phyloP scores from a whole-genome alignment of 35 echinoderm and acorn worm species.

The Ophiothrix spiculata region DNA sequence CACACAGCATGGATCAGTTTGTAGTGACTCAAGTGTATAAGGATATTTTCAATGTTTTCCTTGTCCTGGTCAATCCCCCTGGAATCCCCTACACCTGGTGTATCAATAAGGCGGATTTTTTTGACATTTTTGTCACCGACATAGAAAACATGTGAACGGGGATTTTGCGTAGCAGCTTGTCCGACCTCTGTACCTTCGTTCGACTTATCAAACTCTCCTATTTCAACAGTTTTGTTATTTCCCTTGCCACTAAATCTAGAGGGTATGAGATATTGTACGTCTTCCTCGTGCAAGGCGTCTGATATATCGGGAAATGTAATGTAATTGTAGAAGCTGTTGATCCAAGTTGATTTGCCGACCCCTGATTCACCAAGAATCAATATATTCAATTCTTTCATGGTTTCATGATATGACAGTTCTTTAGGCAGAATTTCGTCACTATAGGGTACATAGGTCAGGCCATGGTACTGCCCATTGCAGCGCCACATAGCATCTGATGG shows the following conservation, averaged over 20 bases:
- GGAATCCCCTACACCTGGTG: slow-evolving; percentile 10
- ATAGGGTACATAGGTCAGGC: background rate
- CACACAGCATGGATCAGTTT: background rate
- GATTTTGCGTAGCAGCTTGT: background rate
- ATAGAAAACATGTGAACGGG: background rate
- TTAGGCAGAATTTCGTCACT: background rate
- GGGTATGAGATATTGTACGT: background rate
- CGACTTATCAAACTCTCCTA: background rate
- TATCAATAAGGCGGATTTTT: slow-evolving; percentile 4
- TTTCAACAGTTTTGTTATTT: background rate
- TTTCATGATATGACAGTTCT: background rate
- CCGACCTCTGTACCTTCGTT: background rate
- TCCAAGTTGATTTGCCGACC: slow-evolving; percentile 23
- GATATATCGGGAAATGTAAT: background rate
- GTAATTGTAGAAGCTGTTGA: slow-evolving; percentile 11
- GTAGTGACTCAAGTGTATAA: background rate
- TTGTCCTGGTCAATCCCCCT: background rate
- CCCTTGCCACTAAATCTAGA: background rate
- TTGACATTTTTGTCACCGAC: slow-evolving; percentile 2
- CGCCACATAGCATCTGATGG: background rate
- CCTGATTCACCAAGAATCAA: slow-evolving; percentile 7
- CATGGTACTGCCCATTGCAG: background rate
- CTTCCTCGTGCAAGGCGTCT: background rate
- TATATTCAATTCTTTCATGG: slow-evolving; percentile 18
- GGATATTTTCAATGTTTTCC: background rate